Evolutionary conservation across 2,113 vertebrate genomes (phyloP).

Genomic region (Sceloporus tristichus): DNA sequence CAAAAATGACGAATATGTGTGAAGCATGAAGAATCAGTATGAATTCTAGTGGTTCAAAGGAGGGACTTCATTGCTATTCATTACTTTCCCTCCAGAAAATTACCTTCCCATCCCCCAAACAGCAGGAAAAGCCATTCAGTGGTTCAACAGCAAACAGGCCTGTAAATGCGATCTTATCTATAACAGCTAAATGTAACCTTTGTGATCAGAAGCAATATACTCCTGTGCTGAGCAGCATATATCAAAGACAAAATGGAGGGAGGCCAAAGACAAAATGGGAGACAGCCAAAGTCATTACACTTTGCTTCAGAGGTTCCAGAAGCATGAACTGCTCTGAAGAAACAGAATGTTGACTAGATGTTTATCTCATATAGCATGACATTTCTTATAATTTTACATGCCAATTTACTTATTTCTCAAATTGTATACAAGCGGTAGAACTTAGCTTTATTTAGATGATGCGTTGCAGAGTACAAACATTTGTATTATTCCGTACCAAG

Average conservation of each 20-base stretch:
- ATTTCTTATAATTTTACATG: background rate
- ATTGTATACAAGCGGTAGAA: background rate
- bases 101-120: background rate
- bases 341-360: background rate
- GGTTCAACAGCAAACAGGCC: background rate
- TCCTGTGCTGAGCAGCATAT: background rate
- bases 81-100: background rate
- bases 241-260: background rate
- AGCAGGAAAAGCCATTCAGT: background rate
- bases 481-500: constrained; percentile 50
- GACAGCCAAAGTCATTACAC: background rate
- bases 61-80: background rate
- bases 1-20: background rate
- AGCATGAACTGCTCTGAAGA: background rate
- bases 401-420: background rate
- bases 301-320: background rate
- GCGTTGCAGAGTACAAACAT: background rate
- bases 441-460: background rate
- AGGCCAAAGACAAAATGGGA: background rate
- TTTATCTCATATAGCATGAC: background rate
- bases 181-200: background rate
- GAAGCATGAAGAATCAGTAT: background rate
- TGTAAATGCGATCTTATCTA: background rate
- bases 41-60: background rate
- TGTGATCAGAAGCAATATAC: background rate